A percentile compares a stretch with the other conserved stretches of the same genome.
Evolutionary conservation across 1,140 invertebrate species (phyloP).

Genomic region (Ladona fulva): DNA sequence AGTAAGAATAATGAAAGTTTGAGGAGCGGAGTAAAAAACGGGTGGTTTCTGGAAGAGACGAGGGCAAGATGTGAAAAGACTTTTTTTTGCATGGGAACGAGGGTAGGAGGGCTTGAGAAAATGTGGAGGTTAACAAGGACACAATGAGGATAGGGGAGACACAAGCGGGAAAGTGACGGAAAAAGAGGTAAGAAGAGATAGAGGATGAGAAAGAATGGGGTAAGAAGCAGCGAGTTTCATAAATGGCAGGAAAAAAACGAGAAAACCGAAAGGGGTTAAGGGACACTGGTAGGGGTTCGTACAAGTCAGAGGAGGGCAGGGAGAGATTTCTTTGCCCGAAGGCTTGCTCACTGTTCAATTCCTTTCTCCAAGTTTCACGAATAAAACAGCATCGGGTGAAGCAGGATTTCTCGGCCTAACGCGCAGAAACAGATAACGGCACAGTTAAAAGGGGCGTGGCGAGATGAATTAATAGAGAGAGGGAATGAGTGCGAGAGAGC

Average conservation of each 20-base stretch:
- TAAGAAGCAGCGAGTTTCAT: not conserved
- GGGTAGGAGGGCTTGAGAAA: not conserved
- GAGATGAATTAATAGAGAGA: not conserved
- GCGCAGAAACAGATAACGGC: not conserved
- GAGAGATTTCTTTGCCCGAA: not conserved
- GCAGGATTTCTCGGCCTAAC: not conserved
- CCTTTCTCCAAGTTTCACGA: not conserved
- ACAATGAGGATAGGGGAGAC: not conserved
- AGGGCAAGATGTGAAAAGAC: too few species aligned
- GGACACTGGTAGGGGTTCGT: too few species aligned
- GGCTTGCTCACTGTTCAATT: not conserved
- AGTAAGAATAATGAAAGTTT: too few species aligned
- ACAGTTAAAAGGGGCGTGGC: not conserved
- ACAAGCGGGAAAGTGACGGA: not conserved
- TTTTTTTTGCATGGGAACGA: too few species aligned
- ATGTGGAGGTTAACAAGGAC: not conserved
- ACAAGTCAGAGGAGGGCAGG: not conserved
- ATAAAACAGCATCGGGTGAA: slow-evolving; percentile 6
- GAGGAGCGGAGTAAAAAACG: too few species aligned
- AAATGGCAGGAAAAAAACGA: not conserved
- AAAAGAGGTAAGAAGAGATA: too few species aligned
- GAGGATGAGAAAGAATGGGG: not conserved
- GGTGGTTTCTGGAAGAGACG: too few species aligned
- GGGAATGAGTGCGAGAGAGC: not conserved
- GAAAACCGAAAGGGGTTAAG: too few species aligned